Evolutionary conservation across 1,140 invertebrate species (phyloP), one percentile per base, ranked within the genome.

Genomic region (Trachymyrmex cornetzi): DNA sequence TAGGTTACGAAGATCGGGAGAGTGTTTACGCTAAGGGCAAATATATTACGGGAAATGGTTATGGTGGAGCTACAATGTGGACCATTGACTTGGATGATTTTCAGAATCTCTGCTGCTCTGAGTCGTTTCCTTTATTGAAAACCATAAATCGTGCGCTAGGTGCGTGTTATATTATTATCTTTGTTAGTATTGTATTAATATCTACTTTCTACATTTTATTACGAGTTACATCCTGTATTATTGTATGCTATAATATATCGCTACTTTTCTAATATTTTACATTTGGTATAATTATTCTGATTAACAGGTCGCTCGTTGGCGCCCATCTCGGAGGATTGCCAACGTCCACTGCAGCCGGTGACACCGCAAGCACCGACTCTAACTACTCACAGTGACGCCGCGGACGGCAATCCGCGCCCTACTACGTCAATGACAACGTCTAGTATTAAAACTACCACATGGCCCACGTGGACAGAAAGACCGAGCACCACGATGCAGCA

Each of bases 1-100:
- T 99, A 0, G 98, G 98, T 67, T 99, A 97, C 93, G 99, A 99
- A 90, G 97, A 99, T 94, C 92, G 96, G 1, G 96, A 97, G 66
- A 98, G 98, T 44, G 95, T 99, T 3, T 96, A 94, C 27, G 95
- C 97, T 80, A 99, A 99, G 95, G 97, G 97, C 9, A 95, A 97
- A 82, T 98, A 97, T 96, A 97, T 98, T 1, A 93, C 96, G 24
- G 95, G 96, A 2, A 96, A 97, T 91, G 97, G 97, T 11, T 97
- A 97, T 84, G 98, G 97, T 2, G 98, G 98, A 11, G 97, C 97
- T 1, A 97, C 98, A 85, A 97, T 98, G 2, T 99, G 98, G 98
- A 98, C 98, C 0, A 96, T 99, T 0, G 99, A 99, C 92, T 94
- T 99, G 84, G 98, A 99, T 90, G 98, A 99, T 92, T 98, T 98